These are phyloP conservation scores for Trogon surrucura DNA, from an alignment of 2,113 vertebrate species.

Conservation along the genomic window DNA sequence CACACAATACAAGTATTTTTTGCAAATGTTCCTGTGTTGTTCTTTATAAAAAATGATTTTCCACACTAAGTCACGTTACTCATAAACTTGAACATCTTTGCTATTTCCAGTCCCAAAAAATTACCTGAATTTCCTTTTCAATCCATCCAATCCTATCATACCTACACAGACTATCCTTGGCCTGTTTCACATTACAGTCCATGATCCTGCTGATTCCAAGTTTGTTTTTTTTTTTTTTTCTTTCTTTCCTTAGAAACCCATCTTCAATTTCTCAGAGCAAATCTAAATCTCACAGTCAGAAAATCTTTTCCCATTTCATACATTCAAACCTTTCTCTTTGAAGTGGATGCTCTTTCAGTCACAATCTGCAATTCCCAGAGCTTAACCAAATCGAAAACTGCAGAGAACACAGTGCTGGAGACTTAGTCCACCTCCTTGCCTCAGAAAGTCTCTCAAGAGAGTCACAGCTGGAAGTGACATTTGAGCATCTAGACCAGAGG, in stretches of 20 bases:
- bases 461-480: background rate
- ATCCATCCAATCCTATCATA: background rate
- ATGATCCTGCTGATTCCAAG: background rate
- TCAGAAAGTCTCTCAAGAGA: background rate
- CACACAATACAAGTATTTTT: too few species aligned
- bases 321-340: background rate
- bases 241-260: background rate
- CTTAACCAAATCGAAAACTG: background rate
- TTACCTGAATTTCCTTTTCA: background rate
- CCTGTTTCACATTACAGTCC: background rate
- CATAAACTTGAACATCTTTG: background rate
- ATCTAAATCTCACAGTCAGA: background rate
- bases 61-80: fast-evolving
- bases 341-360: background rate
- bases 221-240: background rate
- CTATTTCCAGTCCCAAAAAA: background rate
- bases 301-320: background rate
- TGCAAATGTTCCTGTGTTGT: background rate
- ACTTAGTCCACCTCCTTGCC: background rate
- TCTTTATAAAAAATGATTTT: background rate
- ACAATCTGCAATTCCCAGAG: background rate
- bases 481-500: background rate
- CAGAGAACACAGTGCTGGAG: background rate
- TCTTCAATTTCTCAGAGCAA: background rate
- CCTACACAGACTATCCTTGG: background rate